Evolutionary conservation across 2,113 vertebrate species (phyloP), one percentile per base, ranked within the genome.

Genomic region (Spermophilus dauricus): DNA sequence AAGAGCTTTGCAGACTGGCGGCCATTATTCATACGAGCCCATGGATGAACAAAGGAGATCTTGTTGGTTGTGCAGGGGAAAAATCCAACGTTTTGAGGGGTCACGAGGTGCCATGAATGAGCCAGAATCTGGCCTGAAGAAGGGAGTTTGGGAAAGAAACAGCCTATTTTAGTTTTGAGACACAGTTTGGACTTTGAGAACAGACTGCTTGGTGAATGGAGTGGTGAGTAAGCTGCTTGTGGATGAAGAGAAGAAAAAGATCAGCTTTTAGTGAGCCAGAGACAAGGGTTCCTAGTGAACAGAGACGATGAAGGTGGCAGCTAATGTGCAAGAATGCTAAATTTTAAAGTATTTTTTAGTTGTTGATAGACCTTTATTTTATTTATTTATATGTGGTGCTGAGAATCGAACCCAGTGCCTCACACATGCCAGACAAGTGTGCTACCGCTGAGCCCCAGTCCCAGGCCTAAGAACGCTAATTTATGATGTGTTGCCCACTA

Each of bases 151-250:
- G 42, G 69, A 53, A 81, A 95, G 73, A 91, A 86, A 80, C 67
- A 83, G 75, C 18, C 10, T 63, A 76, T n/a, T 91, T 90, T 72
- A 37, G 53, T 69, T 89, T 91, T 78, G 51, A 95, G 42, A 89
- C 84, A 58, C 32, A 37, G 61, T 83, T 67, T 93, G 72, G 51
- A 76, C 67, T 84, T 61, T 73, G 92, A 77, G 53, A 73, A 90
- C 8, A 24, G 70, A 65, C 48, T 39, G 82, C 48, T 70, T 72
- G 70, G 72, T 84, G 86, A 72, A 80, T 45, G 34, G 90, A 42
- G 78, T 77, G 51, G 75, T 72, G 22, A 32, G 58, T 6, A 63
- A 84, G 65, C n/a, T 73, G 4, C 24, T 17, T 70, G 37, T 51
- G 56, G 56, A 75, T 9, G 67, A 17, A 37, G 83, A 65, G 77